Conservation (phyloP, 2,797 vertebrate genomes). For the Clarias fuscus region DNA sequence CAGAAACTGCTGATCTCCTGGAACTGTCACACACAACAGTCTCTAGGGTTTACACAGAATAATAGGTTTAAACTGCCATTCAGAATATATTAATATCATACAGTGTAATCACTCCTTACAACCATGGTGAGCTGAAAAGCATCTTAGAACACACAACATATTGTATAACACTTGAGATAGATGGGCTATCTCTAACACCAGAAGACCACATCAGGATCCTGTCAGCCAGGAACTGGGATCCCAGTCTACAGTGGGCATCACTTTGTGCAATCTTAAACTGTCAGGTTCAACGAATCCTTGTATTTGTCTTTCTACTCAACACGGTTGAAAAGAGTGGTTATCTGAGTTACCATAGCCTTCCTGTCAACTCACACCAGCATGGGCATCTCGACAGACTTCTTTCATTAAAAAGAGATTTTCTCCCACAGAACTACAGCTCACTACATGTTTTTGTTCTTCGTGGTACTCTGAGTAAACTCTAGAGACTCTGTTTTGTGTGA, state of each 20-base stretch:
- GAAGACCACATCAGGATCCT: background rate
- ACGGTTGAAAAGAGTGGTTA: background rate
- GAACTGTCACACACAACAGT: background rate
- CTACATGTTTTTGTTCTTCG: background rate
- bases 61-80: background rate
- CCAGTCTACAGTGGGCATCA: background rate
- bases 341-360: background rate
- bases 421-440: background rate
- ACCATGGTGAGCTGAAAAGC: background rate
- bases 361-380: background rate
- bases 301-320: background rate
- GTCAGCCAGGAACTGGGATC: background rate
- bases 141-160: background rate
- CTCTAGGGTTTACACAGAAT: background rate
- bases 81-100: background rate
- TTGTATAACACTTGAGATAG: background rate
- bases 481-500: background rate
- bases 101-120: background rate
- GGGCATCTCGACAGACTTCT: background rate
- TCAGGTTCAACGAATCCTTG: background rate
- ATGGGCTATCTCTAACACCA: background rate
- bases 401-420: background rate
- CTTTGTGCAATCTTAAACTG: background rate
- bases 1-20: background rate
- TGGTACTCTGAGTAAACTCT: background rate